These are phyloP conservation scores for Urocynchramus pylzowi DNA, from an alignment of 2,113 vertebrate genomes.

Conservation along the genomic window DNA sequence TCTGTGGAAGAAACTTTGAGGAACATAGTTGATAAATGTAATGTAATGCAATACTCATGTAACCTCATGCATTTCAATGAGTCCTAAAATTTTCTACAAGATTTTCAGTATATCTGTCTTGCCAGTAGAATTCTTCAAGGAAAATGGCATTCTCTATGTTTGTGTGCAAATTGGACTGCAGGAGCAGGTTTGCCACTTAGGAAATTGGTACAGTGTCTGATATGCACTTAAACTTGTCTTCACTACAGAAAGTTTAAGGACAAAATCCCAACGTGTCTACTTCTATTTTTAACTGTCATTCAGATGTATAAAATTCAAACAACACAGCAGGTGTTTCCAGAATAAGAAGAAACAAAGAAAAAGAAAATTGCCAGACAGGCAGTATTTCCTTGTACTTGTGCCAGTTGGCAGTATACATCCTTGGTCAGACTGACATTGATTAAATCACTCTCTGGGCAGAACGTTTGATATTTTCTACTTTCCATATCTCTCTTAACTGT, in stretches of 20 bases:
- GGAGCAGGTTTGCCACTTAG: background rate
- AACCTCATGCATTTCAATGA: background rate
- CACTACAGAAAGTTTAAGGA: background rate
- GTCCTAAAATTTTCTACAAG: background rate
- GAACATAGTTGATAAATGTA: background rate
- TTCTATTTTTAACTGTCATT: conserved; percentile 37
- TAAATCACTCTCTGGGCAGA: conserved; percentile 15
- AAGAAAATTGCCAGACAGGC: background rate
- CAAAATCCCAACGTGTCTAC: background rate
- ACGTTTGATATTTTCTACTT: conserved; percentile 10
- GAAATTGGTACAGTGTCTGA: background rate
- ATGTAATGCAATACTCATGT: background rate
- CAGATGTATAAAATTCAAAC: conserved; percentile 7
- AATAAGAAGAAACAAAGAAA: conserved; percentile 28
- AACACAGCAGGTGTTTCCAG: background rate
- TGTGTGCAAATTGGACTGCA: background rate
- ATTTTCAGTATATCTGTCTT: background rate
- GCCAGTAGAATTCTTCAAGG: background rate
- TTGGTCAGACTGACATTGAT: background rate
- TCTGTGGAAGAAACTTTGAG: background rate
- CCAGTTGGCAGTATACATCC: background rate
- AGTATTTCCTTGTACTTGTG: conserved; percentile 12
- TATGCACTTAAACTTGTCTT: background rate
- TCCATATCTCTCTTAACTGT: background rate
- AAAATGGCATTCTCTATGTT: background rate